Base-by-base conservation (phyloP, 1,140 invertebrate species). In the Drosophila eugracilis region DNA sequence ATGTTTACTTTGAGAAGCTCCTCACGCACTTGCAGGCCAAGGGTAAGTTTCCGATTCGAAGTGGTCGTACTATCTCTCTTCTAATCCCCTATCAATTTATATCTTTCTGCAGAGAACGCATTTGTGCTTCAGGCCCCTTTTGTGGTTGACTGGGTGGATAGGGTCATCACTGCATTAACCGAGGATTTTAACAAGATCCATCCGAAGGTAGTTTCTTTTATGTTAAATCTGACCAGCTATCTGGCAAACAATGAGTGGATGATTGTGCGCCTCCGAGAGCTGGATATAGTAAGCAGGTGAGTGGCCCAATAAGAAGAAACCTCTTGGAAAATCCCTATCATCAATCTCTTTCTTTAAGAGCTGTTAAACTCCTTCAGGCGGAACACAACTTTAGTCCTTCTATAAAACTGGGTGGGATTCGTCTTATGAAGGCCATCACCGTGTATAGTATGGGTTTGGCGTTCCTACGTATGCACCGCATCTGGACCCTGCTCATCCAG, bases 351-450 rank as follows among this genome's bases (percentile, higher is more conserved):
- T 19, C 50, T 57, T 71, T 12, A 15, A 90, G 89, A 37, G 49
- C 73, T 3, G 26, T 85, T 5, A 28, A 39, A 10, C 71, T 91
- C 21, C 65, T 91, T 30, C 67, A 89, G 30, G 57, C 50, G 22
- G 63, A 69, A 5, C 44, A 44, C 2, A 32, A 71, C n/a, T 85
- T 90, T 1, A 89, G 49, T 47, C 93, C 94, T 0, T 94, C 93
- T 1, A 83, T 94, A n/a, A 95, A 94, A 81, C 91, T 94, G 37
- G 94, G 92, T n/a, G 93, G 93, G 24, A 92, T 94, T n/a, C 92
- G 92, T 14, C 92, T 95, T 59, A 89, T 95, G 22, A 90, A 88
- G 12, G 89, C 93, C 10, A 92, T 94, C 22, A 89, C 93, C 26
- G 75, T 81, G 5, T 94, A 95, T 72, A 78, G 89, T 66, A 91